These are phyloP conservation scores for Scarus forsteni DNA, from an alignment of 2,797 vertebrate genomes.

Conservation along the genomic window DNA sequence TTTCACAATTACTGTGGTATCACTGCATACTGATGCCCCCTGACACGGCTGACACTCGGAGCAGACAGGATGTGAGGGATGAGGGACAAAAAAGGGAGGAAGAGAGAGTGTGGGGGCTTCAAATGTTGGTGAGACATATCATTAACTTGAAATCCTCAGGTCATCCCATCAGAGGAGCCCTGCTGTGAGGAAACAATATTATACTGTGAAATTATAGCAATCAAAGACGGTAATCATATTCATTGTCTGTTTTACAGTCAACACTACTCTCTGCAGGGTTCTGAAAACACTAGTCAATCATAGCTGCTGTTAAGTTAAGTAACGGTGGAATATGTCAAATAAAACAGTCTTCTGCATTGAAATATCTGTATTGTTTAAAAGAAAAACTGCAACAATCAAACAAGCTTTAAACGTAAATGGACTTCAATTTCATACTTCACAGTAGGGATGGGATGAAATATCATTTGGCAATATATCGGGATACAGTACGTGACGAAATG, in stretches of 20 bases:
- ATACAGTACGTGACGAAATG: no score
- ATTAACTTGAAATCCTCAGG: slow-evolving; percentile 45
- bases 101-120: not conserved
- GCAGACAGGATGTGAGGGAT: slow-evolving; percentile 53
- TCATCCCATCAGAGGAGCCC: slow-evolving; percentile 23
- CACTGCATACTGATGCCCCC: slow-evolving; percentile 70
- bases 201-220: slow-evolving; percentile 25
- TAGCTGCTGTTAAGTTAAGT: not conserved
- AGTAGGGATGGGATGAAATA: no score
- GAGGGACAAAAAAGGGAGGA: slow-evolving; percentile 1
- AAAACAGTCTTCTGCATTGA: not conserved
- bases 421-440: no score
- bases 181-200: slow-evolving; percentile 11
- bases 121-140: slow-evolving; percentile 29
- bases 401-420: no score
- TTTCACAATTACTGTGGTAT: slow-evolving; percentile 73
- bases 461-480: no score
- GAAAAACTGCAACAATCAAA: not conserved
- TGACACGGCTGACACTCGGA: slow-evolving; percentile 45
- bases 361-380: not conserved
- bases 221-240: slow-evolving; percentile 23
- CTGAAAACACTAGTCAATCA: slow-evolving; percentile 26
- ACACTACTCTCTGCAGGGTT: slow-evolving; percentile 3
- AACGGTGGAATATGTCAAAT: not conserved
- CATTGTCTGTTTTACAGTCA: slow-evolving; percentile 2